Evolutionary conservation across 1,140 invertebrate species (phyloP), one percentile per base, ranked within the genome.

Genomic region (Trigoniulus corallinus): DNA sequence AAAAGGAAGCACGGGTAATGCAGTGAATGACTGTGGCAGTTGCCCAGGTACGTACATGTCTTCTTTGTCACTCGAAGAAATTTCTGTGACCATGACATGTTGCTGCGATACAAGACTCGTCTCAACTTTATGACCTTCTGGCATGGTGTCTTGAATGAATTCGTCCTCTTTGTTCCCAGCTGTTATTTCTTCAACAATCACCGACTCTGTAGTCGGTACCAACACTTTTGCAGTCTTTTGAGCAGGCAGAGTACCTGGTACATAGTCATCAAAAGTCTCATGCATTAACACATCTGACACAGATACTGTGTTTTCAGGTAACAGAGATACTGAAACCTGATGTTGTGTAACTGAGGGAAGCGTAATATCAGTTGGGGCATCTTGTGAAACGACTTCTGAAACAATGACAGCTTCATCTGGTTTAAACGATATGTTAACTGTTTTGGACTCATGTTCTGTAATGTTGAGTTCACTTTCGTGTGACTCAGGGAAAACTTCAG

Each of bases 1-100:
- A 20, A 63, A 65, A 42, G 64, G 55, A 51, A 74, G 68, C 26
- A 65, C 62, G 26, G 62, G 47, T 50, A 67, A 67, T 49, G 75
- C 76, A 37, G 59, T 54, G 39, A 54, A 48, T 47, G 47, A 34
- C 18, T 27, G 34, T 18, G 56, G 56, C 29, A 48, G 2, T 24
- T 52, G 27, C 39, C 48, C 34, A 3, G 27, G 23, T n/a, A 47
- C 41, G 29, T 53, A 57, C 20, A 45, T 23, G 45, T 51, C 21
- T 47, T 53, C 52, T 25, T 53, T 54, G 13, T 55, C 50, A 50
- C 52, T 51, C 20, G 57, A 39, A 23, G 51, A 47, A 48, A 58
- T 26, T 53, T 58, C 50, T 13, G 53, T 46, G 21, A 54, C 53
- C 23, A 50, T 52, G 10, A 54, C 50, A 25, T 50, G 52, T 42